Evolutionary conservation across 2,113 vertebrate species (phyloP).

Genomic region (Neofelis nebulosa): DNA sequence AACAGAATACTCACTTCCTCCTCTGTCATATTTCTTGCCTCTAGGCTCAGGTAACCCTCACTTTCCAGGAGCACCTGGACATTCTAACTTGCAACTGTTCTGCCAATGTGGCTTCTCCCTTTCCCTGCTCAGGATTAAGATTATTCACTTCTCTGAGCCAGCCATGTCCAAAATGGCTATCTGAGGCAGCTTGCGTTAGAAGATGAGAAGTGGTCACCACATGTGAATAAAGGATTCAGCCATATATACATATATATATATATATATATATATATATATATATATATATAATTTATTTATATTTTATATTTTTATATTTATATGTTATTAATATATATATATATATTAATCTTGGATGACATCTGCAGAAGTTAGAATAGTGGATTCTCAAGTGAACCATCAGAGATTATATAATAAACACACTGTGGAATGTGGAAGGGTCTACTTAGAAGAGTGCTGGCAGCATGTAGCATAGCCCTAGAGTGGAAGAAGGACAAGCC

Average conservation of each 20-base stretch:
- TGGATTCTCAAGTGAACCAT: background rate
- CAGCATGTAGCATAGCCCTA: background rate
- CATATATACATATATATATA: background rate
- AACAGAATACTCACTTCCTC: background rate
- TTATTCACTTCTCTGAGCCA: background rate
- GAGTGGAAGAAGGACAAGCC: background rate
- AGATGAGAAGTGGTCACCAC: background rate
- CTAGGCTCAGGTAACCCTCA: background rate
- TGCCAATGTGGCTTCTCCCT: background rate
- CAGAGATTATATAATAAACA: background rate
- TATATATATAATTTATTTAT: too few species aligned
- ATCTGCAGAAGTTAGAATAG: background rate
- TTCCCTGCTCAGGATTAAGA: background rate
- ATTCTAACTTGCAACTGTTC: background rate
- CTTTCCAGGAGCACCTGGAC: background rate
- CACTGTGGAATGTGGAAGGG: background rate
- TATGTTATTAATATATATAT: background rate
- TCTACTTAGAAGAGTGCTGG: background rate
- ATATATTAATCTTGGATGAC: background rate
- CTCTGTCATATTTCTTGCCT: background rate
- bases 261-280: background rate
- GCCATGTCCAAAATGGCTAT: background rate
- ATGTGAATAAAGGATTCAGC: background rate
- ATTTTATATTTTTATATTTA: too few species aligned
- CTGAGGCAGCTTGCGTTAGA: background rate